Conservation (phyloP, 2,113 vertebrate species). For the Prolemur simus region DNA sequence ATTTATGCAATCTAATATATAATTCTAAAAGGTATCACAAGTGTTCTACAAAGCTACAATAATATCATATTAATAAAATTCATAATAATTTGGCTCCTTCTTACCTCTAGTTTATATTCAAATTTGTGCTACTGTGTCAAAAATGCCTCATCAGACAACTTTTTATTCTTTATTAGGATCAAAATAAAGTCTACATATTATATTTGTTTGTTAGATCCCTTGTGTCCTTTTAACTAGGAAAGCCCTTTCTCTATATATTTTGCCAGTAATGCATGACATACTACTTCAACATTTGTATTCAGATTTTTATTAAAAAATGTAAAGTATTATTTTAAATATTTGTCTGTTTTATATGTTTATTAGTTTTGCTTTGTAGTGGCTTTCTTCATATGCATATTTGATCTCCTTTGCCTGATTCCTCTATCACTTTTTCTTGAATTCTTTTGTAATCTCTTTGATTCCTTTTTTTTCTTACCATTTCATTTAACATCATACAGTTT, state of each 20-base stretch:
- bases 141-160: background rate
- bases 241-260: background rate
- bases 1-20: background rate
- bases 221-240: background rate
- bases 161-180: background rate
- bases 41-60: background rate
- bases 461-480: background rate
- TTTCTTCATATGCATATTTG: background rate
- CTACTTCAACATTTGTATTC: background rate
- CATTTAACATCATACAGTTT: background rate
- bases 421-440: background rate
- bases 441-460: background rate
- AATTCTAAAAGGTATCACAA: background rate
- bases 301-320: background rate
- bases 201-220: background rate
- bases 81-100: background rate
- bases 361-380: background rate
- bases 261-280: background rate
- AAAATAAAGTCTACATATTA: background rate
- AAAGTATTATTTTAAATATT: background rate
- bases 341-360: background rate
- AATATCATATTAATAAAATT: background rate
- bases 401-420: background rate
- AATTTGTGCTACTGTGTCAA: background rate
- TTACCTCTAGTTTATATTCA: background rate